Base-by-base conservation (phyloP, 2,113 vertebrate species). In the Chloebia gouldiae region DNA sequence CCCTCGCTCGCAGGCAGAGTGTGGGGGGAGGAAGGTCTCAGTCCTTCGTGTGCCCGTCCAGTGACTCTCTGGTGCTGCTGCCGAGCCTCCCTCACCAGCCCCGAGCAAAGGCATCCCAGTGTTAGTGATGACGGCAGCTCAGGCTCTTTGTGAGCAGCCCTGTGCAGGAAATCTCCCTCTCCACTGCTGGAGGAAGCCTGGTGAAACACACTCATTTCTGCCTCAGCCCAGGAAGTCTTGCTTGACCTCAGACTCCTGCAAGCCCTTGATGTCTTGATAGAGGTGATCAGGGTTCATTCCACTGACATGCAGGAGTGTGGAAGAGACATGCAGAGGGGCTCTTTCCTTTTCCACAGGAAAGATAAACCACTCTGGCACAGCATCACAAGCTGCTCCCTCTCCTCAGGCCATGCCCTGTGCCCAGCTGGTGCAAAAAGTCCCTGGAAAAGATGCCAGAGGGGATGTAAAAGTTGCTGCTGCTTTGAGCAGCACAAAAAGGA, bases 101-200 rank as follows among this genome's bases (percentile, higher is more conserved):
- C 25, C 0, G 1, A 84, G 81, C 45, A 7, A 64, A 79, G 69
- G 51, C 87, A 87, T 40, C 64, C 42, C 81, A 10, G 27, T 47
- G 63, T 47, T 56, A 18, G 24, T 0, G 17, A 45, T 33, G 54
- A 24, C 6, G 0, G 59, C 66, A 73, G 85, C 61, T 90, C 87
- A 33, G 61, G 65, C 35, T 90, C 92, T 93, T 93, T 94, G 88
- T 93, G 79, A 88, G 86, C 85, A 76, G 81, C 57, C 11, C 49
- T 49, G 1, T 3, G 66, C 7, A 6, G 42, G 63, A 85, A 92
- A 90, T 57, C n/a, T 56, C 45, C n/a, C 53, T 71, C 37, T 44
- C 50, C 21, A 2, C 45, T 9, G 50, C 79, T 80, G 24, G 3
- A 53, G 80, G 27, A 60, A 91, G 13, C 57, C 79, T 45, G 63